A percentile compares a stretch with the other conserved stretches of the same genome.
Evolutionary conservation across 1,140 invertebrate genomes (phyloP).

Genomic region (Dendrolimus kikuchii): DNA sequence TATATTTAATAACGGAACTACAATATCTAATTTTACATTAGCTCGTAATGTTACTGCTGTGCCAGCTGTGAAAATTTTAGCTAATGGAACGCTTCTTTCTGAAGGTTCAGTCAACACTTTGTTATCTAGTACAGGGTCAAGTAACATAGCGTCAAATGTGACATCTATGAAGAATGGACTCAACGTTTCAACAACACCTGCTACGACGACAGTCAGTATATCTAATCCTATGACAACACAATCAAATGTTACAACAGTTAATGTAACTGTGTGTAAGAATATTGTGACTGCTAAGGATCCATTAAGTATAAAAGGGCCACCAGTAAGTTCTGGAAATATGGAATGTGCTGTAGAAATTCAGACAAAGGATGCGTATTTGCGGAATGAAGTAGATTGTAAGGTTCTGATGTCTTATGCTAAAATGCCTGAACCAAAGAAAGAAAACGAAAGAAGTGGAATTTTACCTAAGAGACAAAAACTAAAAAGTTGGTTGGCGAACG

Average conservation of each 20-base stretch:
- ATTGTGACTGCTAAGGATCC: constrained; percentile 29
- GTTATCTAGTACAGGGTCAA: too few relatives aligned
- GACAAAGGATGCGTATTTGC: constrained; percentile 29
- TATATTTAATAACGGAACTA: too few relatives aligned
- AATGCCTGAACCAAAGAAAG: constrained; percentile 48
- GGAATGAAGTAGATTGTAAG: constrained; percentile 41
- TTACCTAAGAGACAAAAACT: constrained; percentile 40
- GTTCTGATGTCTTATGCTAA: constrained; percentile 45
- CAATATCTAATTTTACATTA: too few relatives aligned
- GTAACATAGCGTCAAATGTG: too few relatives aligned
- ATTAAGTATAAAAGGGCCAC: constrained; percentile 36
- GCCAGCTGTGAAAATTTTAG: too few relatives aligned
- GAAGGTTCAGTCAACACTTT: too few relatives aligned
- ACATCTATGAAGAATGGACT: too few relatives aligned
- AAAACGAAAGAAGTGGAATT: constrained; percentile 16
- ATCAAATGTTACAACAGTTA: constrained; percentile 6
- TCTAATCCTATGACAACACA: not conserved
- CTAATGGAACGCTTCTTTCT: too few relatives aligned
- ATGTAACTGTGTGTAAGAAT: constrained; percentile 19
- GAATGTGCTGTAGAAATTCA: constrained; percentile 49
- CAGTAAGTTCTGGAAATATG: constrained; percentile 29
- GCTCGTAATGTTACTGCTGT: too few relatives aligned
- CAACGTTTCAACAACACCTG: not conserved
- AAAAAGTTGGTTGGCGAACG: constrained; percentile 45
- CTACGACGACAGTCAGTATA: not conserved